phyloP scores from a whole-genome alignment of 1,140 invertebrate species.

The Rhynchophorus ferrugineus region DNA sequence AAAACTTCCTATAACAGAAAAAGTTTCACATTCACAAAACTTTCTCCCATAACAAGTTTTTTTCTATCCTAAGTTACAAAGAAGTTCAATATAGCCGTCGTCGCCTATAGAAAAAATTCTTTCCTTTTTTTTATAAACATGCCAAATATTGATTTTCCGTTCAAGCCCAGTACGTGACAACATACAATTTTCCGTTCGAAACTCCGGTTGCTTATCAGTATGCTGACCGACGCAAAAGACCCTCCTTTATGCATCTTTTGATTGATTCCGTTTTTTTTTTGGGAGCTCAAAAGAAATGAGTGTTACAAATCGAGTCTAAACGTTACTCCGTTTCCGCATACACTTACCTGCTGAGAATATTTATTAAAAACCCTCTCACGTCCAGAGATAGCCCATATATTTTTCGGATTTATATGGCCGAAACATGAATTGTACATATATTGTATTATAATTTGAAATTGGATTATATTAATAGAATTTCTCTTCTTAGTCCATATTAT shows the following conservation, averaged over 20 bases:
- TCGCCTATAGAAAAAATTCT: too few relatives aligned
- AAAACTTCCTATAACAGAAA: too few relatives aligned
- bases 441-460: too few relatives aligned
- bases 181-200: background rate
- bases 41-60: too few relatives aligned
- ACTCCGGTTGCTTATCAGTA: background rate
- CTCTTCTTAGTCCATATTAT: too few relatives aligned
- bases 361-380: conserved; percentile 11
- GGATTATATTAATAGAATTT: too few relatives aligned
- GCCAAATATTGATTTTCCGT: background rate
- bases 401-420: conserved; percentile 13
- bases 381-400: conserved; percentile 11
- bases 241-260: conserved; percentile 1
- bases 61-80: too few relatives aligned
- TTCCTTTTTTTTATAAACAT: background rate
- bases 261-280: conserved; percentile 14
- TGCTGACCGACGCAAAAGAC: background rate
- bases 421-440: too few relatives aligned
- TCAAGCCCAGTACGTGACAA: background rate
- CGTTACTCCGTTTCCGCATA: conserved; percentile 6
- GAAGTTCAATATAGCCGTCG: too few relatives aligned
- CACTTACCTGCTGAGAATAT: conserved; percentile 10
- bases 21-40: too few relatives aligned
- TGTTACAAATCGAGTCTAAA: conserved; percentile 18
- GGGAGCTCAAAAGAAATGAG: conserved; percentile 6